Evolutionary conservation across 2,797 vertebrate genomes (phyloP).

Genomic region (Girardinus metallicus): DNA sequence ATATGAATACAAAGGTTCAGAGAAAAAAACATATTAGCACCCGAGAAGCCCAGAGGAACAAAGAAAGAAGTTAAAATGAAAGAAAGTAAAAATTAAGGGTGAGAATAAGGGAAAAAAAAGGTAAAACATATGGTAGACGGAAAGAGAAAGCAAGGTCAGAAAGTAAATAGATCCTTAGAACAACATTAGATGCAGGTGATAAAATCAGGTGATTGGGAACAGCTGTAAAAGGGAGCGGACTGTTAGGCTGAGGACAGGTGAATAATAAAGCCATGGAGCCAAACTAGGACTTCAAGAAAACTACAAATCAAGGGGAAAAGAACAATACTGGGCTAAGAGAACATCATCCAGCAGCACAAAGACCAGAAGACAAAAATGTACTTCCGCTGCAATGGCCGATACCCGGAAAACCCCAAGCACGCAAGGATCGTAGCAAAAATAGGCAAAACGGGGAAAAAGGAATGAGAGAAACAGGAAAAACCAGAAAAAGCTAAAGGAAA

Average conservation of each 20-base stretch:
- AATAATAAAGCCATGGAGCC: neutral
- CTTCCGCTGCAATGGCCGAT: neutral
- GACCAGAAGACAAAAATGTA: neutral
- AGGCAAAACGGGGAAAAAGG: neutral
- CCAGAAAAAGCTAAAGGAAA: neutral
- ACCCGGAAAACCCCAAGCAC: neutral
- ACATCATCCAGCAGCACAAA: neutral
- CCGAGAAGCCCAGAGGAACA: neutral
- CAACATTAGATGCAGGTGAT: neutral
- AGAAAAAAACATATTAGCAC: neutral
- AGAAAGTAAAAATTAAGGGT: neutral
- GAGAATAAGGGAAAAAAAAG: neutral
- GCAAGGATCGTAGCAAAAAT: neutral
- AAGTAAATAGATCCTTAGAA: neutral
- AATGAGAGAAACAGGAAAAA: neutral
- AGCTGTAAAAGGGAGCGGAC: neutral
- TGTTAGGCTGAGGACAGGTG: neutral
- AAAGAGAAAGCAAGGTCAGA: neutral
- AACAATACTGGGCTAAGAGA: neutral
- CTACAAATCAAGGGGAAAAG: neutral
- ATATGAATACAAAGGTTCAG: neutral
- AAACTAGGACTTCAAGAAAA: neutral
- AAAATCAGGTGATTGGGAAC: neutral
- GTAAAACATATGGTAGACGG: no score
- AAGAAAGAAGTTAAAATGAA: neutral